phyloP scores from a whole-genome alignment of 2,113 vertebrate species.

The Myiopsitta monachus region DNA sequence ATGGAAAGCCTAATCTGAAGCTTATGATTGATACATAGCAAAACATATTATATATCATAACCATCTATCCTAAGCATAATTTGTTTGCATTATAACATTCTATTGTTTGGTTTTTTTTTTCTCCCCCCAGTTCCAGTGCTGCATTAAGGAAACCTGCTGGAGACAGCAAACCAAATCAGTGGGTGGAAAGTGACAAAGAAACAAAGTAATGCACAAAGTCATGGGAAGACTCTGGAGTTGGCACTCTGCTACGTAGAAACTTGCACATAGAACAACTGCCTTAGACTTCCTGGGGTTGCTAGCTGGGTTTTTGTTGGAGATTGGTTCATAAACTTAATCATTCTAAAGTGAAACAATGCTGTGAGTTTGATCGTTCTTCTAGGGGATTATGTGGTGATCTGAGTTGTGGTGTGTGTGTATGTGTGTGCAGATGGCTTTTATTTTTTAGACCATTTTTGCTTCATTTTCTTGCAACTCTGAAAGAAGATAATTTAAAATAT shows the following conservation, averaged over 20 bases:
- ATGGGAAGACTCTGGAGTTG: constrained; percentile 38
- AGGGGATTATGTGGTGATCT: constrained; percentile 47
- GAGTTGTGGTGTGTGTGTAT: constrained; percentile 43
- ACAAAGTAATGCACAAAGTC: background rate
- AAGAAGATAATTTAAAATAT: constrained; percentile 44
- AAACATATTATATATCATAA: background rate
- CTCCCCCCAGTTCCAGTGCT: background rate
- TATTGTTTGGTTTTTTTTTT: background rate
- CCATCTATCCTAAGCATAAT: background rate
- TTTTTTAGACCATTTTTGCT: constrained; percentile 47
- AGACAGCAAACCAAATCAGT: constrained; percentile 50
- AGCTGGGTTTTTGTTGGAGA: background rate
- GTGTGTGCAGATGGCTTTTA: constrained; percentile 41
- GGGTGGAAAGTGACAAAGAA: constrained; percentile 40
- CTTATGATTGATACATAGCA: background rate
- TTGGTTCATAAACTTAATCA: constrained; percentile 10
- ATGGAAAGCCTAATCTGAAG: background rate
- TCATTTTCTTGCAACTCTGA: constrained; percentile 39
- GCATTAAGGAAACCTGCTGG: constrained; percentile 39
- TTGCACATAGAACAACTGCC: constrained; percentile 64
- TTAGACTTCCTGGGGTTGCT: constrained; percentile 44
- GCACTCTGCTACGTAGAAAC: constrained; percentile 18
- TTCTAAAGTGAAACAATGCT: constrained; percentile 56
- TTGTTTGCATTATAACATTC: too few relatives aligned
- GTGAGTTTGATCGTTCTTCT: constrained; percentile 60